These are phyloP conservation scores for Nasonia oneida DNA, from an alignment of 2,888 invertebrate genomes.

Conservation along the genomic window DNA sequence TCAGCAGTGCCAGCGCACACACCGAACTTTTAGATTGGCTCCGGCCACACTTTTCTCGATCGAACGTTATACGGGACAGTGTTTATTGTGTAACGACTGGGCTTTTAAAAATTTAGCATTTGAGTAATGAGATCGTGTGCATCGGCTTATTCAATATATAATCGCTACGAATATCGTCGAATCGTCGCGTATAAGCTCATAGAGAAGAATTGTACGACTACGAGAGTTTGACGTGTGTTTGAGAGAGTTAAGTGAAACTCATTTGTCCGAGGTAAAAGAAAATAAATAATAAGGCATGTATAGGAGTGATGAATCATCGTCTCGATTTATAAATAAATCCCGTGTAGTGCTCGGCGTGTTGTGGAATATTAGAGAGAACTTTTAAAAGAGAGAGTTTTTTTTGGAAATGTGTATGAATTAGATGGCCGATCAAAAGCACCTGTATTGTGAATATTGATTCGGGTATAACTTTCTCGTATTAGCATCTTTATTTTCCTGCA, in stretches of 20 bases:
- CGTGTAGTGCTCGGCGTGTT: background rate
- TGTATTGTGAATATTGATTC: slow-evolving; percentile 10
- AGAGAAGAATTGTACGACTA: no score
- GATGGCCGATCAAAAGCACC: background rate
- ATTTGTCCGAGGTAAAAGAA: background rate
- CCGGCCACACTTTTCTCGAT: background rate
- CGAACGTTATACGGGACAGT: background rate
- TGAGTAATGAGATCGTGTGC: background rate
- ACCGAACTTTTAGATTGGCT: background rate
- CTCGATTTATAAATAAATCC: background rate
- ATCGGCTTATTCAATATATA: background rate
- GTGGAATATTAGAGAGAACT: background rate
- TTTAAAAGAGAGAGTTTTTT: slow-evolving; percentile 40
- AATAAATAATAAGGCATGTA: background rate
- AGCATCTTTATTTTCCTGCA: background rate
- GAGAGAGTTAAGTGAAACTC: no score
- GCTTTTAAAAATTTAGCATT: background rate
- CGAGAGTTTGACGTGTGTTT: no score
- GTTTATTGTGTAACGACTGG: background rate
- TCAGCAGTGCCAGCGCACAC: background rate
- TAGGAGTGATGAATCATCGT: no score
- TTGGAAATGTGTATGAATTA: slow-evolving; percentile 1
- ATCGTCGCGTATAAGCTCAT: background rate
- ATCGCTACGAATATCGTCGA: background rate
- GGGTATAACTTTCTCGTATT: slow-evolving; percentile 24